These are phyloP conservation scores for Balaeniceps rex DNA, from an alignment of 2,113 vertebrate genomes.

Conservation along the genomic window DNA sequence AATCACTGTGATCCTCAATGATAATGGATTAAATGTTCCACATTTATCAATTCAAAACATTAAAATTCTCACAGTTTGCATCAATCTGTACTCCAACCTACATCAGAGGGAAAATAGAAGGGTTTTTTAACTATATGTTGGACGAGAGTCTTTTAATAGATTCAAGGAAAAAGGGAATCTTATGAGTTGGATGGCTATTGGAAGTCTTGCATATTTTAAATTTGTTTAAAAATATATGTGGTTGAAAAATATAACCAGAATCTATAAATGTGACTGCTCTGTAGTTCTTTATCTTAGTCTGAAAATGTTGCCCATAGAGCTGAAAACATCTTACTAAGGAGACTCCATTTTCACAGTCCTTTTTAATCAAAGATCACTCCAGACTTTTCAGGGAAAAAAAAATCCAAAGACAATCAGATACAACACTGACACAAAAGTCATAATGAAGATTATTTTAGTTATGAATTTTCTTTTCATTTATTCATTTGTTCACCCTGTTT, in stretches of 20 bases:
- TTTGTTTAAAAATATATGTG: background rate
- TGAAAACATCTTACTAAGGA: background rate
- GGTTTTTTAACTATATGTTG: background rate
- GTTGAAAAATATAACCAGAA: background rate
- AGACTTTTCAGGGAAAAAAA: background rate
- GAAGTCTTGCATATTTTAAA: background rate
- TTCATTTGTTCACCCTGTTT: background rate
- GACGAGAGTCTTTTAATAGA: background rate
- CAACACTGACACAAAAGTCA: background rate
- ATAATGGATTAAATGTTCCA: background rate
- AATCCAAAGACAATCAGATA: background rate
- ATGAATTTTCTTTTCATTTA: background rate
- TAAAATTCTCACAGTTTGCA: background rate
- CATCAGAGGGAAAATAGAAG: background rate
- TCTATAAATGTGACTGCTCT: background rate
- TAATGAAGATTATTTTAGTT: background rate
- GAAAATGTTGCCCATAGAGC: background rate
- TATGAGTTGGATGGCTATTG: background rate
- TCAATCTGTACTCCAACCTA: background rate
- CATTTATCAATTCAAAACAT: background rate
- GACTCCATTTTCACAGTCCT: background rate
- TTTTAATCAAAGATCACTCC: background rate
- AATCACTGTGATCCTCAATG: background rate
- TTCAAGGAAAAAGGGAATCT: background rate
- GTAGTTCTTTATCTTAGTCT: background rate